Base-by-base conservation (phyloP, 35 echinoderm and acorn worm genomes). In the Patiria miniata region DNA sequence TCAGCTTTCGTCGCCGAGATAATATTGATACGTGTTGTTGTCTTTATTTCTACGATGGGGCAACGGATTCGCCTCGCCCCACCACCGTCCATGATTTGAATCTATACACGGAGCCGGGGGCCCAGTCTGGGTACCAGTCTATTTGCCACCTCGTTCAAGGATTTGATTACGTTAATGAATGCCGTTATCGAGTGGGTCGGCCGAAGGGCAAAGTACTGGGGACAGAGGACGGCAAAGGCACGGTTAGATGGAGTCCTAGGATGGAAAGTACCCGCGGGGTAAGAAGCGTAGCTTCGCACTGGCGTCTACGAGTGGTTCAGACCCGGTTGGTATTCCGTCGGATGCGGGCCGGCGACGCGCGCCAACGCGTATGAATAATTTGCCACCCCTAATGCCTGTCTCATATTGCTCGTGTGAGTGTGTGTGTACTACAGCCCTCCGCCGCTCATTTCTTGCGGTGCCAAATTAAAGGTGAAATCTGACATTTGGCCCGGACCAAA, bases 81-180 rank as follows among this genome's bases (percentile, higher is more conserved):
- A 8, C 4, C 28, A 60, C 57, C 65, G 65, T 73, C 34, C 42
- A 47, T 26, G 65, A 73, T 30, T 73, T 73, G 65, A 73, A 73
- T 73, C 26, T 28, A 34, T 14, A 60, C 57, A n/a, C 19, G 65
- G 65, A 32, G 65, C 65, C 65, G 65, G 26, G 29, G 65, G 65
- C 26, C 34, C 23, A 26, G 34, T 26, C 34, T 34, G 34, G 65
- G 65, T 34, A 73, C 65, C 65, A 18, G 65, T 73, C 65, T 30
- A 73, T 73, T 47, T 73, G 65, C 65, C 65, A 73, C 65, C 65
- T 73, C 65, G 26, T 73, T 73, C 65, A 22, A 26, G 65, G 65
- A 73, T 73, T 73, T 73, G 65, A 73, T 73, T 73, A 73, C 65
- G 26, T 73, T 73, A 73, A 73, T 73, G 65, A 73, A 73, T 73